A percentile compares a stretch with the other conserved stretches of the same genome.
These are phyloP conservation scores for Scortum barcoo DNA, from an alignment of 2,113 vertebrate genomes.

Conservation along the genomic window DNA sequence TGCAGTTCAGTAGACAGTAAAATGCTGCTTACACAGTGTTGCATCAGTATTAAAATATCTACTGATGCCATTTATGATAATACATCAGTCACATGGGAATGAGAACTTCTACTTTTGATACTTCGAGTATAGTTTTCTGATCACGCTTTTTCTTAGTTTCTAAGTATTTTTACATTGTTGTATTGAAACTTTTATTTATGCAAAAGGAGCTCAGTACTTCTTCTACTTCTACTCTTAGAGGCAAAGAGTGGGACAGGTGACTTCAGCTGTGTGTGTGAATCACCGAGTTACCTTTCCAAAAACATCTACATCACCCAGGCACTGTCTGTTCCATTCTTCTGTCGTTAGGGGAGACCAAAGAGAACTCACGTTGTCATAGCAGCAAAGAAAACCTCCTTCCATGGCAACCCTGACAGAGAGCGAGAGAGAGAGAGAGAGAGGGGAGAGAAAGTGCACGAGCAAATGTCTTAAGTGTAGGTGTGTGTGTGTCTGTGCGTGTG, in stretches of 20 bases:
- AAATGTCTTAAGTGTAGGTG: conserved; percentile 24
- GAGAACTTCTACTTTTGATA: no score
- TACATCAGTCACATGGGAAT: no score
- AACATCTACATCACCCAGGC: conserved; percentile 34
- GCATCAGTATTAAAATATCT: no score
- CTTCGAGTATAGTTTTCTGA: no score
- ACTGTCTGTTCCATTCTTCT: conserved; percentile 41
- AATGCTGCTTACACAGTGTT: no score
- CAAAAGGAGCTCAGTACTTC: not conserved
- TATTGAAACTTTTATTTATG: not conserved
- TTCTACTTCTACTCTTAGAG: not conserved
- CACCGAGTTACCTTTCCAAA: conserved; percentile 23
- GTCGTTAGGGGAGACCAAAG: conserved; percentile 66
- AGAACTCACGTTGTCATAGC: conserved; percentile 75
- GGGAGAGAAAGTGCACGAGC: conserved; percentile 10
- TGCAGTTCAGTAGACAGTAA: no score
- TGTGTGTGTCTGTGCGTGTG: conserved; percentile 23
- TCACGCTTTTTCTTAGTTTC: no score
- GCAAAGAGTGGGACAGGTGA: conserved; percentile 29
- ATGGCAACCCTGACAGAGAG: conserved; percentile 70
- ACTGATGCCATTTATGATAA: no score
- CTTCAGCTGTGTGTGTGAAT: conserved; percentile 36
- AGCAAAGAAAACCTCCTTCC: conserved; percentile 73
- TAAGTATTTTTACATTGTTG: not conserved
- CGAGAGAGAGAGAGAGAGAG: conserved; percentile 1